These are phyloP conservation scores for Pycnonotus jocosus DNA, from an alignment of 2,113 vertebrate species.

Conservation along the genomic window DNA sequence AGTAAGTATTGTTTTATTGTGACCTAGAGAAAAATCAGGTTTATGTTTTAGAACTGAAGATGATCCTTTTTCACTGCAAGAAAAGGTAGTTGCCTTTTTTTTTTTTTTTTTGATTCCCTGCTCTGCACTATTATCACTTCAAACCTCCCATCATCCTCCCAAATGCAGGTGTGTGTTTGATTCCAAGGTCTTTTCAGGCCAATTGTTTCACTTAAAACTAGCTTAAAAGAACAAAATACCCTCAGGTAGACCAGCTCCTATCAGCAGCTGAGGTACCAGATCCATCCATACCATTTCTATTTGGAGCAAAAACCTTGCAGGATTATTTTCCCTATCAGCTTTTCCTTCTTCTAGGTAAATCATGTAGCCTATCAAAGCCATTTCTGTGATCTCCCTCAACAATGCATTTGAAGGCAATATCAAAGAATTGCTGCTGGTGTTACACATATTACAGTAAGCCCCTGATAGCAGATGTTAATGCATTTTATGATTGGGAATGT, in stretches of 20 bases:
- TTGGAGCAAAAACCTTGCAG: conserved; percentile 9
- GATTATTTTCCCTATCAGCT: conserved; percentile 42
- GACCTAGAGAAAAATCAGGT: neutral
- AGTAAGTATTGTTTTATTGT: neutral
- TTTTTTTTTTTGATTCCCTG: neutral
- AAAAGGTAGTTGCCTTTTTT: neutral
- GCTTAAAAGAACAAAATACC: neutral
- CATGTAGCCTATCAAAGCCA: conserved; percentile 37
- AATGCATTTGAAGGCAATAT: conserved; percentile 49
- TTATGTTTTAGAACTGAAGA: neutral
- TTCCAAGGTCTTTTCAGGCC: neutral
- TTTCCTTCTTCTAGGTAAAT: conserved; percentile 53
- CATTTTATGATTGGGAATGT: conserved; percentile 42
- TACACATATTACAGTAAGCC: conserved; percentile 51
- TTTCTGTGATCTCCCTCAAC: conserved; percentile 46
- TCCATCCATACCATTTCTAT: neutral
- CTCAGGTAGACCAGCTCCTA: neutral
- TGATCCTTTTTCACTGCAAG: neutral
- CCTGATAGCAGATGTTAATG: conserved; percentile 61
- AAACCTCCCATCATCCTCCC: neutral
- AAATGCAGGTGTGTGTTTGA: neutral
- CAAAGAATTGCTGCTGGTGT: conserved; percentile 56
- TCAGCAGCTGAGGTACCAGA: neutral
- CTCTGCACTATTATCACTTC: neutral
- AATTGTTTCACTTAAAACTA: neutral